phyloP scores from a whole-genome alignment of 1,140 invertebrate species.

The Bursaphelenchus mucronatus region DNA sequence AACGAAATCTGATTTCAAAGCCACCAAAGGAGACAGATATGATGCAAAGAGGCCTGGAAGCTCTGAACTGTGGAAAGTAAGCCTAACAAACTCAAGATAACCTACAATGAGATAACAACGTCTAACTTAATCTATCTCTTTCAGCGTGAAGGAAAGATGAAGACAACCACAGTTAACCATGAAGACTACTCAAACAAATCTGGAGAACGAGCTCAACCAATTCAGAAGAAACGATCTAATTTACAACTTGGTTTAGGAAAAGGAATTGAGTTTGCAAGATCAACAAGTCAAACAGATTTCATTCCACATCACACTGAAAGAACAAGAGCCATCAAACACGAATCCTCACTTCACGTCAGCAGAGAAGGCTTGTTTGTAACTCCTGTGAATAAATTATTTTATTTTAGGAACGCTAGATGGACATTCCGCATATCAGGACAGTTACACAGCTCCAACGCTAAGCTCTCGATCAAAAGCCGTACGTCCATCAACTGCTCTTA shows the following conservation, averaged over 20 bases:
- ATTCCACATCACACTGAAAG: slow-evolving; percentile 1
- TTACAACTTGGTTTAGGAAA: neutral
- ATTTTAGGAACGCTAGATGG: slow-evolving; percentile 35
- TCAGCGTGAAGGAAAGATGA: slow-evolving; percentile 2
- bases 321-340: neutral
- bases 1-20: slow-evolving; percentile 9
- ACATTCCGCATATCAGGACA: slow-evolving; percentile 33
- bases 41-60: slow-evolving; percentile 5
- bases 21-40: slow-evolving; percentile 34
- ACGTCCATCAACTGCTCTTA: slow-evolving; percentile 32
- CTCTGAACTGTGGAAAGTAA: slow-evolving; percentile 43
- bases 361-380: slow-evolving; percentile 11
- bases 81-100: neutral
- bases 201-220: neutral
- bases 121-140: neutral
- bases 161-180: neutral
- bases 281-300: slow-evolving; percentile 12
- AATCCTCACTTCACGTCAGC: neutral
- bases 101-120: neutral
- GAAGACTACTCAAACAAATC: neutral
- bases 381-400: slow-evolving; percentile 1
- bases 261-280: too few relatives aligned
- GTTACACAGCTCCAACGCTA: slow-evolving; percentile 1
- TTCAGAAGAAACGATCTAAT: neutral
- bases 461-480: slow-evolving; percentile 29